Conservation (phyloP, 2,113 vertebrate species). For the Gobius niger region DNA sequence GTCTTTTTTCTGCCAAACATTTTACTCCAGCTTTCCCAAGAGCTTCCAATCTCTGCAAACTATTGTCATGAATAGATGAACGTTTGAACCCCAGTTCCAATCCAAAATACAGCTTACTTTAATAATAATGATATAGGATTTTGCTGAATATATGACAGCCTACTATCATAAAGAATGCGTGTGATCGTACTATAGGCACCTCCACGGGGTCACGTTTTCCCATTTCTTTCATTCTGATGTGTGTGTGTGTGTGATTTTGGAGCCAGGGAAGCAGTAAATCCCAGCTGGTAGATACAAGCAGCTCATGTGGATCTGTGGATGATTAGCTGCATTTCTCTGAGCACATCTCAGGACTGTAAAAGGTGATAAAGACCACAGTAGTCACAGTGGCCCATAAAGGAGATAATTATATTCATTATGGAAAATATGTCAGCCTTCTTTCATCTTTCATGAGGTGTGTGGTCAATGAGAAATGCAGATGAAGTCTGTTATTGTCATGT, state of each 20-base stretch:
- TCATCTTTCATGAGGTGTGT: not conserved
- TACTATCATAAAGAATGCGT: not conserved
- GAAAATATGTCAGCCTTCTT: not conserved
- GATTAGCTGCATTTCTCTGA: constrained; percentile 52
- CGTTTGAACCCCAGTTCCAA: not conserved
- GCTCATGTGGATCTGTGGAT: constrained; percentile 39
- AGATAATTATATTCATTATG: constrained; percentile 1
- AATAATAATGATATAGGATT: not conserved
- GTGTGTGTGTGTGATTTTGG: constrained; percentile 15
- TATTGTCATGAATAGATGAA: not conserved
- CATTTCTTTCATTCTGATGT: constrained; percentile 2
- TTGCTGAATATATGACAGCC: not conserved
- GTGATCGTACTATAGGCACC: not conserved
- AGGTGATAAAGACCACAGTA: constrained; percentile 16
- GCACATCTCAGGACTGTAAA: constrained; percentile 24
- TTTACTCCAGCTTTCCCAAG: not conserved
- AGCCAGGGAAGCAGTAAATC: constrained; percentile 45
- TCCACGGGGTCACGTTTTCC: constrained; percentile 17
- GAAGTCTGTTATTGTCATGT: not conserved
- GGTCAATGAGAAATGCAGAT: not conserved
- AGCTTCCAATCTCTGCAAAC: not conserved
- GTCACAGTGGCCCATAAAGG: constrained; percentile 24
- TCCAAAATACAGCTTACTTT: not conserved
- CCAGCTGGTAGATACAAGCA: constrained; percentile 36
- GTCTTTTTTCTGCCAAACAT: not conserved